Evolutionary conservation across 2,888 invertebrate genomes (phyloP), one percentile per base, ranked within the genome.

Genomic region (Drosophila merina): DNA sequence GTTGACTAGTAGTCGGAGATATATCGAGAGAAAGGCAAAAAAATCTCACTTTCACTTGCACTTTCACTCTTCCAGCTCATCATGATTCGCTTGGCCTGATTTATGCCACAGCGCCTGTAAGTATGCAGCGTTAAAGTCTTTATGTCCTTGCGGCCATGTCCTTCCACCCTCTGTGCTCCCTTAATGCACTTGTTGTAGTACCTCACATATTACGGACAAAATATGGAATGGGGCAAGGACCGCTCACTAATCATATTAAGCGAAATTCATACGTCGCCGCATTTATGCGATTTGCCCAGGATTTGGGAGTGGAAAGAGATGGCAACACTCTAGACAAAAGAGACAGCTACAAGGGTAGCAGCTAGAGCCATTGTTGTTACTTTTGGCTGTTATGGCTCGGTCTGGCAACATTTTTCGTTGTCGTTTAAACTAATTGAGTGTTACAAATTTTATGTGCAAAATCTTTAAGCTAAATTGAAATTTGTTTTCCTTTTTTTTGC

Each of bases 371-470:
- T 60, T 62, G 55, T 62, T 50, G 54, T 49, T 50, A 56, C 28
- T 59, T 57, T 30, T 67, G 59, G 33, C 47, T 48, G 76, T 50
- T 75, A 60, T 59, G 63, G 26, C 63, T 64, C 67, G 74, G 45
- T 57, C 73, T 81, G 86, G 81, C 76, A 79, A 77, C 85, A 87
- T 87, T 76, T 71, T 75, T 79, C 70, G 77, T 70, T 85, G 88
- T 83, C 86, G 74, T 82, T 89, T 79, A 77, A 88, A 81, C 88
- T 88, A 88, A 88, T 89, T 88, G 88, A 86, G 82, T 88, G 88
- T 88, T 86, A 88, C 89, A 89, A 88, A 88, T 88, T 88, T 89
- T 86, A 87, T 87, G 87, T 77, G 78, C 75, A 79, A 86, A 82
- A 76, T 80, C 80, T 86, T 86, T 86, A 88, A 88, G 81, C 81